These are phyloP conservation scores for Helarctos malayanus DNA, from an alignment of 2,797 vertebrate genomes.

Conservation along the genomic window DNA sequence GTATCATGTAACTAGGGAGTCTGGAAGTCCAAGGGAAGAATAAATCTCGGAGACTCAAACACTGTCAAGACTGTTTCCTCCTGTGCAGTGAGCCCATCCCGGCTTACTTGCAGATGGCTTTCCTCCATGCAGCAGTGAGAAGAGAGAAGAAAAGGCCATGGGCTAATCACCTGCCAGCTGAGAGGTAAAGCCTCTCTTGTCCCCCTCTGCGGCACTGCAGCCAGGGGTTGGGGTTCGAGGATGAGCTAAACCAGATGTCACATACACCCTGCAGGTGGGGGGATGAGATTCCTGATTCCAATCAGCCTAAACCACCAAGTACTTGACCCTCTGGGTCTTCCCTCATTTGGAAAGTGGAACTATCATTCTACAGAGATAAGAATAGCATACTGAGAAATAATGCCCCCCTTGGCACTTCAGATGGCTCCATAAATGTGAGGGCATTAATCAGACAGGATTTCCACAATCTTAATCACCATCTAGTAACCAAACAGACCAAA, in stretches of 20 bases:
- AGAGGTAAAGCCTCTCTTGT: background rate
- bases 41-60: background rate
- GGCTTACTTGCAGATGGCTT: background rate
- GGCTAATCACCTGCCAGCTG: background rate
- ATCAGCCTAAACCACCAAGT: background rate
- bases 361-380: background rate
- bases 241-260: background rate
- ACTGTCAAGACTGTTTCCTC: background rate
- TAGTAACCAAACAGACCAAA: background rate
- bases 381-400: background rate
- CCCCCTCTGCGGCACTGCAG: no score
- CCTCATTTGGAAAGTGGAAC: background rate
- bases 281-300: background rate
- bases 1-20: background rate
- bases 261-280: background rate
- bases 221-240: background rate
- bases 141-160: background rate
- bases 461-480: background rate
- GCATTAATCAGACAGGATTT: background rate
- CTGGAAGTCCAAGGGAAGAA: background rate
- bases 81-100: no score
- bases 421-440: background rate
- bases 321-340: background rate
- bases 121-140: background rate
- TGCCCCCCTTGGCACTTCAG: background rate